Evolutionary conservation across 1,140 invertebrate species (phyloP).

Genomic region (Diorhabda sublineata): DNA sequence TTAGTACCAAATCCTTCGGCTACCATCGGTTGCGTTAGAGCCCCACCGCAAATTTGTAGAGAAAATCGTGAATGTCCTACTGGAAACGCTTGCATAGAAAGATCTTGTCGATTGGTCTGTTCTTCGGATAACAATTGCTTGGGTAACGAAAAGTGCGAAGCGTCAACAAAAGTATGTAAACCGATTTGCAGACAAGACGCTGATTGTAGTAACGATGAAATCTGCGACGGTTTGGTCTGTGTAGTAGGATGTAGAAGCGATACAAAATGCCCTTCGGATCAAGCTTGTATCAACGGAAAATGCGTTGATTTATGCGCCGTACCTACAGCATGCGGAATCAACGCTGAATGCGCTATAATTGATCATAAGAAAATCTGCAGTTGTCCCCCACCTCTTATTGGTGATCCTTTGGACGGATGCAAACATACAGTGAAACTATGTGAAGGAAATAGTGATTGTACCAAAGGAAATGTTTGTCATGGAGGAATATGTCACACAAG

Average conservation of each 20-base stretch:
- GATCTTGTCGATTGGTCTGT: constrained; percentile 71
- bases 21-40: constrained; percentile 75
- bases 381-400: constrained; percentile 67
- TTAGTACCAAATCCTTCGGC: constrained; percentile 81
- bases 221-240: constrained; percentile 78
- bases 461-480: constrained; percentile 64
- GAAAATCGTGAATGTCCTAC: constrained; percentile 68
- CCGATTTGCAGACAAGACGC: constrained; percentile 69
- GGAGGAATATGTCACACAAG: constrained; percentile 68
- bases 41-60: constrained; percentile 64
- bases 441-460: constrained; percentile 60
- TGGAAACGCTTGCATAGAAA: constrained; percentile 67
- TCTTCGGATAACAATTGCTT: constrained; percentile 69
- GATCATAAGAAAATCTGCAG: constrained; percentile 70
- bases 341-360: constrained; percentile 65
- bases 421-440: constrained; percentile 63
- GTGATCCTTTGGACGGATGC: constrained; percentile 71
- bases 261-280: constrained; percentile 64
- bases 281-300: constrained; percentile 69
- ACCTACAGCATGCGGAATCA: constrained; percentile 78
- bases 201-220: constrained; percentile 77
- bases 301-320: constrained; percentile 71
- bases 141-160: constrained; percentile 74
- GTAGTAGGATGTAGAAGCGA: constrained; percentile 76
- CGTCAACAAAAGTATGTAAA: constrained; percentile 58